Conservation (phyloP, 2,797 vertebrate species). For the Rallus crepitans region DNA sequence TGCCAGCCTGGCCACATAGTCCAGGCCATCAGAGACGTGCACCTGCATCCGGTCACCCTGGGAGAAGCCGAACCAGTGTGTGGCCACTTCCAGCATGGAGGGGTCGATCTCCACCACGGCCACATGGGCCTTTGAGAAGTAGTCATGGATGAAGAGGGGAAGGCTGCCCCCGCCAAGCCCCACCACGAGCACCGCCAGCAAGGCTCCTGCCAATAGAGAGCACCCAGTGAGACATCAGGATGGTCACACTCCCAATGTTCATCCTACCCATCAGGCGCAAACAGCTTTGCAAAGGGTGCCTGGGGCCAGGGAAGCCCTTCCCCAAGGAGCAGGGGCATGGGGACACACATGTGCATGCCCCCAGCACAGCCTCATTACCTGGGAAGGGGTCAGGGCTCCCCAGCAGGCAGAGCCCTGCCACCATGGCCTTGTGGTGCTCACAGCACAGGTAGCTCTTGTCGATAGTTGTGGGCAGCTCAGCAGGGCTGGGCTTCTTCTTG, state of each 20-base stretch:
- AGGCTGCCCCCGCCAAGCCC: constrained; percentile 94
- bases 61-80: constrained; percentile 89
- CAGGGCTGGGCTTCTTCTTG: constrained; percentile 65
- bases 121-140: constrained; percentile 80
- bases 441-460: constrained; percentile 95
- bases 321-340: neutral
- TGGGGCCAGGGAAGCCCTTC: neutral
- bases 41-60: constrained; percentile 87
- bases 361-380: constrained; percentile 77
- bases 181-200: constrained; percentile 86
- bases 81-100: constrained; percentile 88
- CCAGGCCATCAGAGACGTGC: constrained; percentile 78
- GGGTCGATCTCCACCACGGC: constrained; percentile 93
- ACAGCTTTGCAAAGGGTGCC: accelerated
- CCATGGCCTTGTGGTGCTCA: constrained; percentile 94
- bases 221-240: neutral
- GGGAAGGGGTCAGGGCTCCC: constrained; percentile 75
- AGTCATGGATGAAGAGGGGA: constrained; percentile 92
- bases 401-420: constrained; percentile 89
- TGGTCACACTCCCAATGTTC: accelerated
- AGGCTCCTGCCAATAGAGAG: constrained; percentile 73
- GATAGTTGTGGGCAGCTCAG: constrained; percentile 20
- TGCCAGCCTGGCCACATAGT: constrained; percentile 68
- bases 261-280: accelerated
- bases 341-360: accelerated